Evolutionary conservation across 2,113 vertebrate species (phyloP).

Genomic region (Eurypyga helias): DNA sequence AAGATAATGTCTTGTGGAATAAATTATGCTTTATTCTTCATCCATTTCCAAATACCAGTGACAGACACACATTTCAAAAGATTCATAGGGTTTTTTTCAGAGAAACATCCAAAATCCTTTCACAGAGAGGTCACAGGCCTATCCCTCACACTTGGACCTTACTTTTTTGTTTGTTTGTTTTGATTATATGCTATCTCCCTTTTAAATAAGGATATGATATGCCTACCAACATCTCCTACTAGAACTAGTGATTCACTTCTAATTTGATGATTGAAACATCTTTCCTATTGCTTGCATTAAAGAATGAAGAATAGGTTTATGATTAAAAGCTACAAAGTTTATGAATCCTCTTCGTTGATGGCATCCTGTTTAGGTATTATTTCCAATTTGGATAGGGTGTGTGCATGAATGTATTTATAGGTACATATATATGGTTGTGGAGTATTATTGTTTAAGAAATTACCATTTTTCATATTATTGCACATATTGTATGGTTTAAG

Average conservation of each 20-base stretch:
- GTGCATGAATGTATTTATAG: background rate
- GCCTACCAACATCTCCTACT: background rate
- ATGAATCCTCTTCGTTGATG: background rate
- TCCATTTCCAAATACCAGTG: background rate
- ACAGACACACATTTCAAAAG: background rate
- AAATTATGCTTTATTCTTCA: background rate
- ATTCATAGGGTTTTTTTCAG: background rate
- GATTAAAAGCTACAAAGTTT: background rate
- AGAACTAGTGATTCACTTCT: background rate
- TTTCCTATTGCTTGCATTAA: background rate
- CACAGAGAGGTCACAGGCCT: background rate
- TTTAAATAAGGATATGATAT: background rate
- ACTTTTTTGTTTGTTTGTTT: background rate
- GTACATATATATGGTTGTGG: background rate
- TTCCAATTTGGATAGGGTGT: background rate
- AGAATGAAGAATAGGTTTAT: background rate
- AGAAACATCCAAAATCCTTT: background rate
- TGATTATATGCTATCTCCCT: rapidly evolving
- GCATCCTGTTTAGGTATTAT: background rate
- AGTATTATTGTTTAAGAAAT: background rate
- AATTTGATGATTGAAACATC: background rate
- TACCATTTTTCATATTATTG: background rate
- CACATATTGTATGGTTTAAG: background rate
- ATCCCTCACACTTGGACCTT: background rate
- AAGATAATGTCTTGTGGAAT: background rate